phyloP scores from a whole-genome alignment of 2,888 invertebrate genomes.

The Drosophila mulleri region DNA sequence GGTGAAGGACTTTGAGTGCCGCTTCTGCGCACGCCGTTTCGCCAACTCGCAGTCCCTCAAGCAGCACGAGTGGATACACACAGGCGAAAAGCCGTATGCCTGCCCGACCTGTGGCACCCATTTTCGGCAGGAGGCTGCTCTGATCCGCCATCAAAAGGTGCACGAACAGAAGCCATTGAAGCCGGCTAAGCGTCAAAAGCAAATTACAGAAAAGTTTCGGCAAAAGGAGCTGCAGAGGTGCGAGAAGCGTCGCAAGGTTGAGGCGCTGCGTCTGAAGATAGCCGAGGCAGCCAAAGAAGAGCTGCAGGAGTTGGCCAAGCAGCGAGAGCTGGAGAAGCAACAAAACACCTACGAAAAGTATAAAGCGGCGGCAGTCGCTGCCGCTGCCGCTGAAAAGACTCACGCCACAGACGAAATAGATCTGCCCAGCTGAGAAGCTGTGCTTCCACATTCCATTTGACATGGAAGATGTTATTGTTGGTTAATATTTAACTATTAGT shows the following conservation, averaged over 20 bases:
- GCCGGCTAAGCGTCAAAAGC: constrained; percentile 41
- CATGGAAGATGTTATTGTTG: constrained; percentile 31
- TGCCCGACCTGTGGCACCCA: constrained; percentile 79
- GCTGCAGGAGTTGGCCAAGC: constrained; percentile 65
- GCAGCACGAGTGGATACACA: constrained; percentile 84
- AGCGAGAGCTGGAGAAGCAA: constrained; percentile 55
- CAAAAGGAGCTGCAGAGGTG: constrained; percentile 74
- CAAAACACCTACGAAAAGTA: constrained; percentile 72
- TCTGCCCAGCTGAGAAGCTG: neutral
- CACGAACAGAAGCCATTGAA: constrained; percentile 71
- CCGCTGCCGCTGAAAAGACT: constrained; percentile 10
- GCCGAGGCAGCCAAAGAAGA: constrained; percentile 80
- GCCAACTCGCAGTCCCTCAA: constrained; percentile 84
- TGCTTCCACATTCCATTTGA: constrained; percentile 1
- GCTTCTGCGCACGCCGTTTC: constrained; percentile 82
- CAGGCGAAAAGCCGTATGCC: constrained; percentile 83
- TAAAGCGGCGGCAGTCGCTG: constrained; percentile 49
- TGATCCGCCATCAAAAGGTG: constrained; percentile 83
- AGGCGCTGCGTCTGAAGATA: constrained; percentile 71
- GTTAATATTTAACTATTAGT: constrained; percentile 67
- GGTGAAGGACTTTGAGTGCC: constrained; percentile 83
- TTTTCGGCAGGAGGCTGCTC: constrained; percentile 82
- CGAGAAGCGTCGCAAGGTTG: constrained; percentile 70
- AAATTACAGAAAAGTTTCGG: constrained; percentile 63
- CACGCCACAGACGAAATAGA: neutral